Base-by-base conservation (phyloP, 2,113 vertebrate genomes). In the Speoplatyrhinus poulsoni region DNA sequence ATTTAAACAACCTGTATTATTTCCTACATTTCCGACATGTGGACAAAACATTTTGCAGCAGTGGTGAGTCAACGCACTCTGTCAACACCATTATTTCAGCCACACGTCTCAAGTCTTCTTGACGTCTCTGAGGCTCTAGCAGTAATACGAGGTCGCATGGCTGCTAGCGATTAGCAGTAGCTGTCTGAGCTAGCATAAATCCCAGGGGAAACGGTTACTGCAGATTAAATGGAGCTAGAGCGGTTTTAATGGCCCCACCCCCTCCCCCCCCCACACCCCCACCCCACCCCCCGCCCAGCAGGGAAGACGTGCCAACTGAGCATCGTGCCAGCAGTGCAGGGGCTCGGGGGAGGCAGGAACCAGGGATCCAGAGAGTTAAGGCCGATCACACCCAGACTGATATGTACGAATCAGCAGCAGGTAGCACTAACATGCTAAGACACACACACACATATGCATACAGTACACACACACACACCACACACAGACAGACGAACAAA, bases 181-280 rank as follows among this genome's bases (percentile, higher is more conserved):
- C 73, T 59, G 69, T 73, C 70, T 62, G 69, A 80, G 68, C 59
- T 75, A 66, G 84, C 75, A 85, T 77, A 79, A 85, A 85, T 88
- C 83, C 80, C 1, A 12, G 48, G 75, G 78, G 81, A 83, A 62
- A 67, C 62, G 60, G 68, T 73, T 78, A 70, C 60, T 62, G 69
- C 75, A 83, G 86, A 87, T 88, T 83, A 87, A 88, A 85, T 67
- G 53, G 62, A 81, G 67, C 79, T 54, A 65, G 71, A 75, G 74
- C 79, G 46, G 66, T 86, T 85, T 85, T 85, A 88, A 77, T 73
- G 77, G 73, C 72, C 62, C 57, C 15, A 6, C 7, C 67, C 64
- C 65, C 64, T 17, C 69, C 59, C 75, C 79, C 77, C 67, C 62
- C 57, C 15, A n/a, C n/a, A n/a, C n/a, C 62, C 57, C 15, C 15